phyloP scores from a whole-genome alignment of 1,140 invertebrate species.

The Bombyx mori region ASM3026992v2 NC_085118.1:7522501-7523000 shows the following conservation, averaged over 20 bases:
- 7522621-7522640: too few species aligned
- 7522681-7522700: too few species aligned
- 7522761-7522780: constrained; percentile 34
- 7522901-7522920: not conserved
- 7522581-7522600: constrained; percentile 14
- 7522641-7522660: too few species aligned
- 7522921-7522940: too few species aligned
- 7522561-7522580: constrained; percentile 68
- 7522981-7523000: too few species aligned
- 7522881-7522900: constrained; percentile 7
- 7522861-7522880: constrained; percentile 13
- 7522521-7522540: constrained; percentile 70
- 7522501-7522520: constrained; percentile 60
- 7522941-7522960: too few species aligned
- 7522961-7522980: constrained; percentile 6
- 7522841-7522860: constrained; percentile 2
- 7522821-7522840: constrained; percentile 5
- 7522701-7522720: too few species aligned
- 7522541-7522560: constrained; percentile 67
- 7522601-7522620: too few species aligned
- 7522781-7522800: constrained; percentile 60
- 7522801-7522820: constrained; percentile 39
- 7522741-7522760: too few species aligned
- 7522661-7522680: too few species aligned
- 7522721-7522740: too few species aligned